phyloP scores from a whole-genome alignment of 2,888 invertebrate genomes.

The Cephus runcator region DNA sequence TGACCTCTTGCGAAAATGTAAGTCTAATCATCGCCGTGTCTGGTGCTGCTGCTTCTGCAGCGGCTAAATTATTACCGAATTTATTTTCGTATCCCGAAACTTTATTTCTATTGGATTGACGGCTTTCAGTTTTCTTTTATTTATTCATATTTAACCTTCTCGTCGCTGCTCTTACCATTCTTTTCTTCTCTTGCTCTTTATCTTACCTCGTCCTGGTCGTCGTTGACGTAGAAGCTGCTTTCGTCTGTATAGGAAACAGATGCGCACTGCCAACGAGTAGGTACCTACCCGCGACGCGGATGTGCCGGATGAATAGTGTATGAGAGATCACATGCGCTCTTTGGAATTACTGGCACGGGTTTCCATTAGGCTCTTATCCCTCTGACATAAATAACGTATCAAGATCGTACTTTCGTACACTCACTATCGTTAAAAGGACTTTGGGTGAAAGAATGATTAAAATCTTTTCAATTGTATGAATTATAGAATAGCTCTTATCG shows the following conservation, averaged over 20 bases:
- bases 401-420: background rate
- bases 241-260: background rate
- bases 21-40: constrained; percentile 10
- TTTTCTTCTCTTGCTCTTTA: background rate
- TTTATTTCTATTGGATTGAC: background rate
- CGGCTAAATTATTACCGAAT: constrained; percentile 11
- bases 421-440: background rate
- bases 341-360: constrained; percentile 6
- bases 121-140: background rate
- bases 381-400: background rate
- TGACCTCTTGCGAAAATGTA: constrained; percentile 2
- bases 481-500: background rate
- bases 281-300: background rate
- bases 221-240: background rate
- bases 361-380: constrained; percentile 3
- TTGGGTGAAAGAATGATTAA: background rate
- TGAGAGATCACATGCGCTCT: constrained; percentile 1
- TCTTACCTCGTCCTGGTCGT: background rate
- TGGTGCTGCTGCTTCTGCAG: no score
- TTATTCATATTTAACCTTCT: background rate
- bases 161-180: background rate
- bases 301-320: constrained; percentile 6
- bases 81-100: constrained; percentile 7
- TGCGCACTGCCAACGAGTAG: background rate
- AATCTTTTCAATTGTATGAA: background rate